These are phyloP conservation scores for Solea solea DNA, from an alignment of 2,113 vertebrate species.

Conservation along the genomic window DNA sequence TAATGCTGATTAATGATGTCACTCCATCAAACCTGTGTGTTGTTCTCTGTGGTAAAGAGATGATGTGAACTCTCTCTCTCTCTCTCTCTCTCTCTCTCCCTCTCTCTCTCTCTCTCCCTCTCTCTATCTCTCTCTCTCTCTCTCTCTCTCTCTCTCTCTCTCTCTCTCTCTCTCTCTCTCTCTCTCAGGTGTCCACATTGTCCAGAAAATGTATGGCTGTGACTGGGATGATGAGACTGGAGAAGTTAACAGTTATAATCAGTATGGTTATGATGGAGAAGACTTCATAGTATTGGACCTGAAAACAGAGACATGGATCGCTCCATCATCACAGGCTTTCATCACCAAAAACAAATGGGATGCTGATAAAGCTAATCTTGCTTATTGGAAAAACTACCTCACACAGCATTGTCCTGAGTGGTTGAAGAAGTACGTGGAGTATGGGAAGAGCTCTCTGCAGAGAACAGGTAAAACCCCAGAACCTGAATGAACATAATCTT, in stretches of 20 bases:
- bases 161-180: slow-evolving; percentile 13
- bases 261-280: no score
- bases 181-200: slow-evolving; percentile 28
- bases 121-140: slow-evolving; percentile 17
- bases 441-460: slow-evolving; percentile 26
- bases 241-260: rapidly evolving
- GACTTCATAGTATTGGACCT: no score
- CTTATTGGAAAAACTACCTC: background rate
- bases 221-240: background rate
- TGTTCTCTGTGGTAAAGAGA: no score
- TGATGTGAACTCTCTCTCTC: background rate
- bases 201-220: slow-evolving; percentile 6
- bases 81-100: slow-evolving; percentile 3
- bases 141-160: slow-evolving; percentile 3
- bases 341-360: slow-evolving; percentile 7
- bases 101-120: slow-evolving; percentile 15
- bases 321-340: background rate
- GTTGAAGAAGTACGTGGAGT: slow-evolving; percentile 22
- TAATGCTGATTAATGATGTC: no score
- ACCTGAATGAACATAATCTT: background rate
- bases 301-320: no score
- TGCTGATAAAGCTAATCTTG: background rate
- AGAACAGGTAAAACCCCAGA: slow-evolving; percentile 32
- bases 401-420: background rate
- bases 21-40: no score